Percentiles rank a stretch among this genome's conserved stretches.
Conservation (phyloP, 64 coral and sea anemone species). For the Hydrozoanthus tunicans region DNA sequence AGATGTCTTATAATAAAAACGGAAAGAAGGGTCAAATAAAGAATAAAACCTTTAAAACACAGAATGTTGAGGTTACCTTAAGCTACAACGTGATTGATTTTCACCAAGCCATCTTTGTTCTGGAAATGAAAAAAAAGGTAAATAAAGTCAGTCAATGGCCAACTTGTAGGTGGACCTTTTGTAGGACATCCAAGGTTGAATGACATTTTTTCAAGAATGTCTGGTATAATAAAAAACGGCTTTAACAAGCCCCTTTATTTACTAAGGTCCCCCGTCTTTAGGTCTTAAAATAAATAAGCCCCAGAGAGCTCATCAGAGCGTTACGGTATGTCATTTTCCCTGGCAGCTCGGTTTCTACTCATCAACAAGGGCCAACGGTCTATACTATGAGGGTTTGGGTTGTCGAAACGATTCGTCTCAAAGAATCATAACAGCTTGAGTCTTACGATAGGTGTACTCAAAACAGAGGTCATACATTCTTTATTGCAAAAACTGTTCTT, state of each 20-base stretch:
- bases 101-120: neutral
- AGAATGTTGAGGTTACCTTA: neutral
- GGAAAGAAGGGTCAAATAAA: neutral
- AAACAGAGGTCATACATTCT: neutral
- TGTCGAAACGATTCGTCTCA: neutral
- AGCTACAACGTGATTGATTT: neutral
- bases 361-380: too few species aligned
- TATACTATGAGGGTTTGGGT: neutral
- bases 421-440: neutral
- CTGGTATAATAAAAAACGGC: too few species aligned
- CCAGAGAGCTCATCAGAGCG: too few species aligned
- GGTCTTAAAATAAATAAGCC: too few species aligned
- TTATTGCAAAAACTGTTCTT: neutral
- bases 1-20: slow-evolving; percentile 16
- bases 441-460: neutral
- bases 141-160: neutral
- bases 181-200: neutral
- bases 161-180: neutral
- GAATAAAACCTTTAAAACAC: neutral
- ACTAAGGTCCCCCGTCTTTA: too few species aligned
- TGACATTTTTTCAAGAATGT: neutral
- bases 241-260: too few species aligned
- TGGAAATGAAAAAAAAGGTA: neutral
- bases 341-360: too few species aligned
- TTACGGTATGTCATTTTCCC: too few species aligned